Evolutionary conservation across 2,888 invertebrate species (phyloP), one percentile per base, ranked within the genome.

Genomic region (Mythimna lalbum): DNA sequence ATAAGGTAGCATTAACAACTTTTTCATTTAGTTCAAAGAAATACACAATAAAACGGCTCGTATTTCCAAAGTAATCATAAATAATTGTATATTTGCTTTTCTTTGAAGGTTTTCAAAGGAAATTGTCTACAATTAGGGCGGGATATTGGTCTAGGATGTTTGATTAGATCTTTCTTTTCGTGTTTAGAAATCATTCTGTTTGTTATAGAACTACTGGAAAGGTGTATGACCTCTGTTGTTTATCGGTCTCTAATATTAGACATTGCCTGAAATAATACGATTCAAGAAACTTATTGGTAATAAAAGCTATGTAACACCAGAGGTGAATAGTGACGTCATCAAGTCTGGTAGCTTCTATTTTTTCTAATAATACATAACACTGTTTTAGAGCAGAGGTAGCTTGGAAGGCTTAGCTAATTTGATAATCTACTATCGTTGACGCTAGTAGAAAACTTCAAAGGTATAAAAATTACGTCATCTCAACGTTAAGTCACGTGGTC

Each of bases 111-210:
- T 50, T 49, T n/a, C 0, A 55, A 39, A 60, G 75, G 69, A 69
- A 75, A 60, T 75, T 63, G 17, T 43, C 49, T 63, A 43, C 75
- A 63, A 60, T 75, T 43, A 55, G 4, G 49, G 17, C 27, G 59
- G 27, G 0, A 60, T 75, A 75, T 70, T 39, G 33, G 19, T 33
- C 49, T 43, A 36, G 53, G 12, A 31, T 27, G 7, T 49, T 49
- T 17, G 75, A 75, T 75, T 27, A 75, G 12, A 75, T 75, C 75
- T 60, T 14, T 21, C 60, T 10, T 52, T 76, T 67, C 77, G 77
- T 77, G 76, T 63, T 57, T 4, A 62, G 47, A 55, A 10, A 52
- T 52, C 31, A 68, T 76, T 76, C 14, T 63, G 19, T 76, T 67
- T 67, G 36, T 76, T 66, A 63, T 36, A 23, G n/a, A 14, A 21